A percentile compares a stretch with the other conserved stretches of the same genome.
phyloP scores from a whole-genome alignment of 2,888 invertebrate species.

The Congeria kusceri region DNA sequence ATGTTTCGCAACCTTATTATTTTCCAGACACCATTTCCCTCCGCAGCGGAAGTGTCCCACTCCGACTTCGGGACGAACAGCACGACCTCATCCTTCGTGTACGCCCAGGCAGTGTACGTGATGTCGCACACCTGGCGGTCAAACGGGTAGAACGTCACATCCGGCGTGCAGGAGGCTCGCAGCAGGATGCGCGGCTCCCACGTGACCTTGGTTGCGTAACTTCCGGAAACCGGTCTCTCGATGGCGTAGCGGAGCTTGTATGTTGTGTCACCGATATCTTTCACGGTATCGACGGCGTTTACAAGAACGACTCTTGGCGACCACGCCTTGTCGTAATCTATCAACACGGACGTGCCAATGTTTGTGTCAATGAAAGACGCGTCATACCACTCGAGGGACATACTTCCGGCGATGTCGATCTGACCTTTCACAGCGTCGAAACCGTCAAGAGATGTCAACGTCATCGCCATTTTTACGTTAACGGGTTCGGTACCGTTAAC shows the following conservation, averaged over 20 bases:
- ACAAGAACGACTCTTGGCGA: constrained; percentile 51
- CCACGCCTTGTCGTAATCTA: constrained; percentile 57
- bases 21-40: constrained; percentile 51
- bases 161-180: constrained; percentile 52
- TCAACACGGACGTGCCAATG: constrained; percentile 12
- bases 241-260: constrained; percentile 48
- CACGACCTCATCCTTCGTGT: constrained; percentile 40
- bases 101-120: constrained; percentile 58
- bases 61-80: constrained; percentile 31
- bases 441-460: constrained; percentile 51
- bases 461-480: constrained; percentile 31
- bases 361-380: background rate
- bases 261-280: constrained; percentile 56
- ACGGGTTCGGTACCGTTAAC: constrained; percentile 1
- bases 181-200: constrained; percentile 58
- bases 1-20: constrained; percentile 5
- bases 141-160: constrained; percentile 64
- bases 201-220: constrained; percentile 2
- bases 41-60: constrained; percentile 36
- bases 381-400: constrained; percentile 46
- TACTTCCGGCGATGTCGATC: constrained; percentile 59
- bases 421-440: constrained; percentile 58
- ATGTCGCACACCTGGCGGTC: constrained; percentile 54
- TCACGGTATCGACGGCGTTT: constrained; percentile 57
- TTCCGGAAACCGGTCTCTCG: background rate